phyloP scores from a whole-genome alignment of 30 jellyfish, hydroid and myxozoan species.

The Phacellophora camtschatica region DNA sequence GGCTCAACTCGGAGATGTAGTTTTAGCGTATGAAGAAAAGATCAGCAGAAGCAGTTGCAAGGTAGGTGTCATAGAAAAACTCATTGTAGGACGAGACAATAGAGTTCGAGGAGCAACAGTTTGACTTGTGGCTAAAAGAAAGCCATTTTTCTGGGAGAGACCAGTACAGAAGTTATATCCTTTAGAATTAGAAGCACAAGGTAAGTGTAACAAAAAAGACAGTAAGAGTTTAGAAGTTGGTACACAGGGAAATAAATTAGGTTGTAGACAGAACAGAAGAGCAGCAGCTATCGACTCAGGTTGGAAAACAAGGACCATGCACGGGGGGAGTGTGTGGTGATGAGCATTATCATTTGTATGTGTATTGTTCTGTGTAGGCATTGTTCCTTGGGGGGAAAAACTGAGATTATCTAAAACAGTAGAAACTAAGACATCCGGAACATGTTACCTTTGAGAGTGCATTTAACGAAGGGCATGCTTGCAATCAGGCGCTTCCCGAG shows the following conservation, averaged over 20 bases:
- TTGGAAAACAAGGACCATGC: background rate
- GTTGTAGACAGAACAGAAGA: background rate
- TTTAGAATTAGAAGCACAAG: background rate
- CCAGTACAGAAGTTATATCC: background rate
- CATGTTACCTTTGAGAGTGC: no score
- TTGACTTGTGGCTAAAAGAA: background rate
- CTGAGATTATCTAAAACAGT: no score
- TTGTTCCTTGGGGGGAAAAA: no score
- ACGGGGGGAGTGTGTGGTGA: slow-evolving; percentile 15
- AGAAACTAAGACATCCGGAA: no score
- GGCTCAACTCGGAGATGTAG: background rate
- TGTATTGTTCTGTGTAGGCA: no score
- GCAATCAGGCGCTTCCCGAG: no score
- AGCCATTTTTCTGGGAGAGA: background rate
- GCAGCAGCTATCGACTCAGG: slow-evolving; percentile 1
- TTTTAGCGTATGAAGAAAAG: background rate
- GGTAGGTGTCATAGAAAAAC: background rate
- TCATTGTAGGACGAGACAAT: background rate
- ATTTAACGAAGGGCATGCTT: no score
- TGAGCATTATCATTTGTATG: background rate
- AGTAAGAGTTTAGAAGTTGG: background rate
- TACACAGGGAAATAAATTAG: background rate
- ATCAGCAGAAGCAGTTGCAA: background rate
- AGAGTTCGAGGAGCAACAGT: background rate
- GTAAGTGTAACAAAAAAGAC: background rate